Base-by-base conservation (phyloP, 1,140 invertebrate genomes). In the Drosophila prosaltans region DNA sequence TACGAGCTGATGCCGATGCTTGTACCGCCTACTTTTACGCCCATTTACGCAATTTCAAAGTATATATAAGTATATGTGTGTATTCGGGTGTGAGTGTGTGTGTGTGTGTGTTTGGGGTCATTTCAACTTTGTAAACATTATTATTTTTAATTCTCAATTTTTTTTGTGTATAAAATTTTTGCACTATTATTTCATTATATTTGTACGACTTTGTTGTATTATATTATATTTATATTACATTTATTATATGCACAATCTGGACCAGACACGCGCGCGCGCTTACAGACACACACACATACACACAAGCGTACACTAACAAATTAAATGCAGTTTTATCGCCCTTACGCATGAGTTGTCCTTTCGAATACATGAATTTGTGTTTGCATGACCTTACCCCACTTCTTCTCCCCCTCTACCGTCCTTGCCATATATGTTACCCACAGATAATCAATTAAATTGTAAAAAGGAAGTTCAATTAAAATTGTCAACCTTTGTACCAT, bases 301-400 rank as follows among this genome's bases (percentile, higher is more conserved):
- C 28, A 65, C 36, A 45, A 16, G 28, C 26, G 6, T n/a, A 45
- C 40, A 24, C 51, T 30, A 48, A 60, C 62, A 66, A 78, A 65
- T 86, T 65, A 69, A 81, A 73, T 77, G 70, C 72, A 80, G 66
- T 76, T 82, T 86, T 86, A 85, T 86, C 82, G 79, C 66, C 11
- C 51, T 82, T 76, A 75, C 78, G 71, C 82, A 81, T 78, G 81
- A 85, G 62, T 72, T 72, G 69, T 28, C 59, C 51, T 41, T 43
- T 57, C 55, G 66, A 71, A 69, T 51, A 68, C 40, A 45, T 9
- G 16, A 24, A 51, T 16, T 26, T 51, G 7, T 51, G 9, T 51
- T 48, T 48, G 28, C 21, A 16, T 48, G 55, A 40, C 32, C n/a
- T 24, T 24, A 24, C 2, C 32, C 32, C 24, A 5, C 7, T 11